Evolutionary conservation across 92 coral and sea anemone species (phyloP).

Genomic region (Zoanthus gigantus): DNA sequence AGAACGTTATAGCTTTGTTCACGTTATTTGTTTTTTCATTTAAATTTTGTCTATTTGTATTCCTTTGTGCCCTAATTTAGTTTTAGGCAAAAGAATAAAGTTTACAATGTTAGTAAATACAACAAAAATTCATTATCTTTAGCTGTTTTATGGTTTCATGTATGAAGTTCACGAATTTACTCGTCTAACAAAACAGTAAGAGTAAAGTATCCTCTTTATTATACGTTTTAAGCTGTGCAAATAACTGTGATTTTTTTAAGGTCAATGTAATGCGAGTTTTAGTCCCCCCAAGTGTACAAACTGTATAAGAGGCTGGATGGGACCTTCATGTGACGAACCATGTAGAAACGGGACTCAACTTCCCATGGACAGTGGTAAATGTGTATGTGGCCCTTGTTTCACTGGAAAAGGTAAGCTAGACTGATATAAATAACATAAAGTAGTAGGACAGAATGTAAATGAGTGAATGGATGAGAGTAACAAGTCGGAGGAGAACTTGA

Average conservation of each 20-base stretch:
- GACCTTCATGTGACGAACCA: slow-evolving; percentile 69
- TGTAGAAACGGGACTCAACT: slow-evolving; percentile 70
- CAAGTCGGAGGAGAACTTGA: too few species aligned
- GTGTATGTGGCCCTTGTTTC: slow-evolving; percentile 72
- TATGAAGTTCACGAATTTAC: too few species aligned
- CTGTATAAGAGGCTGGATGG: slow-evolving; percentile 74
- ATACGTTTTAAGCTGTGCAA: neutral
- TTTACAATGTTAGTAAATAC: too few species aligned
- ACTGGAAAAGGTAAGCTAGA: slow-evolving; percentile 47
- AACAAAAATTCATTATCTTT: too few species aligned
- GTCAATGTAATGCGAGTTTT: slow-evolving; percentile 60
- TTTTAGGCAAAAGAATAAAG: too few species aligned
- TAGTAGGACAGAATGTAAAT: too few species aligned
- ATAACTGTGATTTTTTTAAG: neutral
- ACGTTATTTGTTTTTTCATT: neutral
- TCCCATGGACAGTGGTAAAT: slow-evolving; percentile 79
- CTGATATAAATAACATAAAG: too few species aligned
- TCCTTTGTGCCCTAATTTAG: too few species aligned
- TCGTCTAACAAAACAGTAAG: too few species aligned
- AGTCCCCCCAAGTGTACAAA: slow-evolving; percentile 77
- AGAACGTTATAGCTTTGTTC: neutral
- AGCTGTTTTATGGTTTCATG: too few species aligned
- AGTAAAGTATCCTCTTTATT: neutral
- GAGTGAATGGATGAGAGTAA: too few species aligned
- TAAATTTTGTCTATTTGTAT: too few species aligned